Evolutionary conservation across 1,140 invertebrate genomes (phyloP).

Genomic region (Habropoda laboriosa): DNA sequence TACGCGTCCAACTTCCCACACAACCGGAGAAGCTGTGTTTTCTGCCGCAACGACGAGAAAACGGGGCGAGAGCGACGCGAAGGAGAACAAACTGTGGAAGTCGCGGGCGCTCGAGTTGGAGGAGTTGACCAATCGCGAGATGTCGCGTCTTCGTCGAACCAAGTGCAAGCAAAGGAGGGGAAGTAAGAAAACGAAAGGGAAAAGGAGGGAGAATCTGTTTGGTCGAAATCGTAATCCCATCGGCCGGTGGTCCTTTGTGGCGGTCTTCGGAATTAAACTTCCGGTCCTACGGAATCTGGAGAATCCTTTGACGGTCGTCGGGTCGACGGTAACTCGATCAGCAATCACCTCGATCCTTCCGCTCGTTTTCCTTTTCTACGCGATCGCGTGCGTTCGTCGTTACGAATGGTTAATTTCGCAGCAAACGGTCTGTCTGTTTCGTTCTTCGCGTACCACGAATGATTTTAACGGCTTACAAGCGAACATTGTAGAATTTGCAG

Average conservation of each 20-base stretch:
- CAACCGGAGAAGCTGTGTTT: not conserved
- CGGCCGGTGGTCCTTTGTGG: conserved; percentile 53
- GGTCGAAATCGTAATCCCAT: conserved; percentile 63
- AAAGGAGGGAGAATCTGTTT: conserved; percentile 28
- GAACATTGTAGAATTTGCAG: too few species aligned
- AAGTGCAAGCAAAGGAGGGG: conserved; percentile 3
- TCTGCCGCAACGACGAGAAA: not conserved
- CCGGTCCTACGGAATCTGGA: conserved; percentile 57
- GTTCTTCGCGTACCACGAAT: too few species aligned
- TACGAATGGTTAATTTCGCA: too few species aligned
- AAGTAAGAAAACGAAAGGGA: not conserved
- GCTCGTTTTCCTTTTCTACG: conserved; percentile 32
- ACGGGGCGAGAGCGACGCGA: not conserved
- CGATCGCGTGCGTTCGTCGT: too few species aligned
- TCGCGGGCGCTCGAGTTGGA: conserved; percentile 8
- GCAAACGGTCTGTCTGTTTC: too few species aligned
- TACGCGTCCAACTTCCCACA: too few species aligned
- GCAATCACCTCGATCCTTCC: conserved; percentile 44
- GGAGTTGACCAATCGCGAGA: conserved; percentile 43
- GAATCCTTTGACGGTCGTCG: conserved; percentile 58
- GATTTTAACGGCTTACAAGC: too few species aligned
- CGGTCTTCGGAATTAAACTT: conserved; percentile 63
- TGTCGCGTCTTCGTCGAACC: conserved; percentile 7
- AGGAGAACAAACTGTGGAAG: conserved; percentile 32
- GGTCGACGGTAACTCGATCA: conserved; percentile 63